A percentile compares a stretch with the other conserved stretches of the same genome.
phyloP scores from a whole-genome alignment of 2,888 invertebrate species.

The Mycalesis mineus region DNA sequence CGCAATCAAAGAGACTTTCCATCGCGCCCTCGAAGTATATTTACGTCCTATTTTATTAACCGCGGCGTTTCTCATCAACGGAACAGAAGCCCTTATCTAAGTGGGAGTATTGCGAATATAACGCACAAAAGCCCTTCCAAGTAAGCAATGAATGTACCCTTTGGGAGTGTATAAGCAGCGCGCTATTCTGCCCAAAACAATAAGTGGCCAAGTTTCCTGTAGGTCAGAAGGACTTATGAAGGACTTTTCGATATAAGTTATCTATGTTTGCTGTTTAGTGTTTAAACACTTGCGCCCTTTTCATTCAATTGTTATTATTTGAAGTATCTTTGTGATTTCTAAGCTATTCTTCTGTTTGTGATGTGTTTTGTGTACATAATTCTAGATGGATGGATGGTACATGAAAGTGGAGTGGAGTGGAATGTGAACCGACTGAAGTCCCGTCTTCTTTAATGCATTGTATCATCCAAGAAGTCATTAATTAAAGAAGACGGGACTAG shows the following conservation, averaged over 20 bases:
- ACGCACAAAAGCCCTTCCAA: constrained; percentile 25
- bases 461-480: too few species aligned
- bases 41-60: constrained; percentile 18
- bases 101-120: constrained; percentile 24
- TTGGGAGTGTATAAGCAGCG: constrained; percentile 24
- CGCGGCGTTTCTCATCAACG: constrained; percentile 14
- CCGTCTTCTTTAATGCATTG: too few species aligned
- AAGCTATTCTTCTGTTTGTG: too few species aligned
- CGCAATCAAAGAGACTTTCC: background rate
- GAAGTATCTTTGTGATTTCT: too few species aligned
- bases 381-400: too few species aligned
- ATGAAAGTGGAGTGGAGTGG: too few species aligned
- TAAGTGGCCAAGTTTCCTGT: constrained; percentile 21
- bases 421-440: too few species aligned
- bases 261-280: background rate
- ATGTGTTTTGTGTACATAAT: too few species aligned
- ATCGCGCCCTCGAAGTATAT: constrained; percentile 5
- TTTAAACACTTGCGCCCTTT: too few species aligned
- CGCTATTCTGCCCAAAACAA: constrained; percentile 29
- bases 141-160: constrained; percentile 25
- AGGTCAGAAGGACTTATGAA: constrained; percentile 22
- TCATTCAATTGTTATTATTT: too few species aligned
- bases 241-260: constrained; percentile 14
- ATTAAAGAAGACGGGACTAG: too few species aligned
- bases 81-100: constrained; percentile 21